Evolutionary conservation across 2,797 vertebrate genomes (phyloP).

Genomic region (Poeciliopsis presidionis): DNA sequence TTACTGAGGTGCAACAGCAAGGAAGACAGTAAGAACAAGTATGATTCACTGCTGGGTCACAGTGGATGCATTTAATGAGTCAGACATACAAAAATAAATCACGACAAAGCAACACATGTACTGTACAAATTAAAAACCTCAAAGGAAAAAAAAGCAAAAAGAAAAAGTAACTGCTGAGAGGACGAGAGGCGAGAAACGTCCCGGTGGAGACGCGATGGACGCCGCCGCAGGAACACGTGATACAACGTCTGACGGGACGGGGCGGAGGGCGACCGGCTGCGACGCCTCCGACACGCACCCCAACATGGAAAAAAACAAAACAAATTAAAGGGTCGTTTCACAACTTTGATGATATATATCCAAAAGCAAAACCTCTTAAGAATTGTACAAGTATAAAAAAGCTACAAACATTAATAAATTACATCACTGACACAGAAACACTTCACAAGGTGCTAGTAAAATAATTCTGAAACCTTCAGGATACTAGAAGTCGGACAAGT

Average conservation of each 20-base stretch:
- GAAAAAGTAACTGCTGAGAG: conserved; percentile 86
- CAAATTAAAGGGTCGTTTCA: conserved; percentile 78
- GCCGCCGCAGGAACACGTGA: conserved; percentile 78
- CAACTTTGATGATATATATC: conserved; percentile 88
- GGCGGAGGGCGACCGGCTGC: conserved; percentile 54
- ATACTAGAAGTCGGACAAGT: conserved; percentile 90
- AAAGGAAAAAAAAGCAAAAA: conserved; percentile 64
- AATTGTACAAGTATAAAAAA: conserved; percentile 99
- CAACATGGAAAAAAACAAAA: conserved; percentile 29
- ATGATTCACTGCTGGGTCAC: conserved; percentile 79
- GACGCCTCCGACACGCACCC: conserved; percentile 46
- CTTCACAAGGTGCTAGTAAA: conserved; percentile 99
- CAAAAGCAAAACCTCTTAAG: conserved; percentile 95
- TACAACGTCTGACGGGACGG: conserved; percentile 67
- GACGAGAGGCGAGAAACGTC: conserved; percentile 74
- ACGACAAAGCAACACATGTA: conserved; percentile 87
- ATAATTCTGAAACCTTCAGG: conserved; percentile 91
- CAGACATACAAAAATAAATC: conserved; percentile 84
- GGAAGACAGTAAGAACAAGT: conserved; percentile 77
- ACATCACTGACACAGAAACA: conserved; percentile 99
- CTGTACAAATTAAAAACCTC: conserved; percentile 89
- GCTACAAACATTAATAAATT: conserved; percentile 99
- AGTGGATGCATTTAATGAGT: conserved; percentile 82
- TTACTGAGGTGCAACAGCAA: conserved; percentile 69
- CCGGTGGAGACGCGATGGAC: conserved; percentile 86